Conservation (phyloP, 2,113 vertebrate genomes). For the Brachyhypopomus occidentalis region DNA sequence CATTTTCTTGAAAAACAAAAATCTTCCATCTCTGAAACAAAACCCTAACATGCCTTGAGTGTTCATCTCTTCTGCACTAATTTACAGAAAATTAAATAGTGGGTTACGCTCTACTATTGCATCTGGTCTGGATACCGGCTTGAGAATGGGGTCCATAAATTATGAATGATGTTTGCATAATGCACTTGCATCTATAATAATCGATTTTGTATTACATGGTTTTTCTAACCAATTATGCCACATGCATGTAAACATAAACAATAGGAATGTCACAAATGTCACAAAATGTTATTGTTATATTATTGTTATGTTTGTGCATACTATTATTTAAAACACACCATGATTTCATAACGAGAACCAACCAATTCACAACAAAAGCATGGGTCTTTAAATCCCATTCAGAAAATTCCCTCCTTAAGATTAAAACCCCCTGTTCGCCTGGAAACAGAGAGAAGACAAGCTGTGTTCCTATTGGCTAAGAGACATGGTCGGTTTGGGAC, state of each 20-base stretch:
- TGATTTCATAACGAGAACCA: neutral
- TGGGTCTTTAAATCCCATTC: slow-evolving; percentile 59
- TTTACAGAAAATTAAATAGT: too few relatives aligned
- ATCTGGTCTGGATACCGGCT: slow-evolving; percentile 2
- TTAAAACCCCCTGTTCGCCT: slow-evolving; percentile 56
- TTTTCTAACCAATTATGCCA: too few relatives aligned
- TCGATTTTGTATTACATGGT: too few relatives aligned
- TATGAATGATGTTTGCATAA: too few relatives aligned
- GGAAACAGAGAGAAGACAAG: slow-evolving; percentile 59
- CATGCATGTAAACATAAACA: neutral
- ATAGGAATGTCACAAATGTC: neutral
- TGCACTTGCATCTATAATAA: neutral
- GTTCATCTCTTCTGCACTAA: neutral
- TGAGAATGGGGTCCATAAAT: too few relatives aligned
- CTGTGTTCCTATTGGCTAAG: slow-evolving; percentile 48
- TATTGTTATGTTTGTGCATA: slow-evolving; percentile 4
- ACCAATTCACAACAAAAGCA: slow-evolving; percentile 15
- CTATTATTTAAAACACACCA: slow-evolving; percentile 15
- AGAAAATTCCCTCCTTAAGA: slow-evolving; percentile 52
- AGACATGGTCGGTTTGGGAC: slow-evolving; percentile 35
- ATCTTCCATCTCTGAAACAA: neutral
- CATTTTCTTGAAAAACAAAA: slow-evolving; percentile 10
- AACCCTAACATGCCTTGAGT: neutral
- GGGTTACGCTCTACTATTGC: neutral
- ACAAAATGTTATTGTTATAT: slow-evolving; percentile 3